phyloP scores from a whole-genome alignment of 2,888 invertebrate species.

The Sphaeridia pumilis region DNA sequence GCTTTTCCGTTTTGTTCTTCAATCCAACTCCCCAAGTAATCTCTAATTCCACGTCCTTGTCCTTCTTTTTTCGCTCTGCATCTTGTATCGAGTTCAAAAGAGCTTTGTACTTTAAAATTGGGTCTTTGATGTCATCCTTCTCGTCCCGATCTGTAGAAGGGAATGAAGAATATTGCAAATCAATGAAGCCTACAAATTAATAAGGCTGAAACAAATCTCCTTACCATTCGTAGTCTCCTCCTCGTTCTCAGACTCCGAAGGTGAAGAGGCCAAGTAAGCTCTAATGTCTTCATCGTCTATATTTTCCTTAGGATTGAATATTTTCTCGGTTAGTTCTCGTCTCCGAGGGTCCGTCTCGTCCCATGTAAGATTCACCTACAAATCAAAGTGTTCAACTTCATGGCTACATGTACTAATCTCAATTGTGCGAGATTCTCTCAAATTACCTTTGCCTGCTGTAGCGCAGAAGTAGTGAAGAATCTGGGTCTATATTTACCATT shows the following conservation, averaged over 20 bases:
- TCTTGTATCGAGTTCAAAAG: conserved; percentile 63
- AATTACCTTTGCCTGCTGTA: conserved; percentile 72
- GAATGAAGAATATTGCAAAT: background rate
- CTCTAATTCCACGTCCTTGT: conserved; percentile 66
- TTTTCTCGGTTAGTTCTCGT: conserved; percentile 55
- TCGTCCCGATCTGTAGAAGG: background rate
- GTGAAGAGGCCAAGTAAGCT: conserved; percentile 66
- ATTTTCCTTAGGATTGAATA: conserved; percentile 46
- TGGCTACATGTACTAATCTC: background rate
- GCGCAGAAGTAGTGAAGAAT: conserved; percentile 72
- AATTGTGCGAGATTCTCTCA: background rate
- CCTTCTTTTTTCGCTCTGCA: conserved; percentile 53
- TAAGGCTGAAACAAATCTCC: background rate
- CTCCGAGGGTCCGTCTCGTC: conserved; percentile 83
- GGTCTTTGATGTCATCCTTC: conserved; percentile 38
- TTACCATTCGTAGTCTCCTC: conserved; percentile 32
- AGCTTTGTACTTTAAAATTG: conserved; percentile 64
- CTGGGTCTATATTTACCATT: conserved; percentile 65
- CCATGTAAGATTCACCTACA: conserved; percentile 71
- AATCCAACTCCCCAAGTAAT: conserved; percentile 72
- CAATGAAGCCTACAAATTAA: background rate
- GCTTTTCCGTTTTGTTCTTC: conserved; percentile 57
- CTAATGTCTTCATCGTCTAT: conserved; percentile 59
- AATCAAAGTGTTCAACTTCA: background rate
- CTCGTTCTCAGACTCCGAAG: conserved; percentile 48